Base-by-base conservation (phyloP, 2,797 vertebrate genomes). In the Enteromius mattozi region DNA sequence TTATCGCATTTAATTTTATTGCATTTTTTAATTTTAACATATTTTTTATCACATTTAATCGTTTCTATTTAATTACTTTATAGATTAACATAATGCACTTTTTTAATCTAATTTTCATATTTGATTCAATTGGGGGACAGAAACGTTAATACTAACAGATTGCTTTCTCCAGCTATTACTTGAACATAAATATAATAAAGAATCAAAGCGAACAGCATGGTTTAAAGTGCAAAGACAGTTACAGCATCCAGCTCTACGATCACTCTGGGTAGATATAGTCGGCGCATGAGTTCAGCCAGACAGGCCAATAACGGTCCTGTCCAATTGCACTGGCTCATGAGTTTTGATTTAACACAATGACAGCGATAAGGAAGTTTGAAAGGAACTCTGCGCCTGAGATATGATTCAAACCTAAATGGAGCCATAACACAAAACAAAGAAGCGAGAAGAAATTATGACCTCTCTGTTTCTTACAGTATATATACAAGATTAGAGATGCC, bases 291-390 rank as follows among this genome's bases (percentile, higher is more conserved):
- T 47, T 19, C 24, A 78, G 12, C 8, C 76, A 45, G 76, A 69
- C 78, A 65, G 17, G 17, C 24, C 40, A 65, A 47, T 49, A 66
- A 66, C 17, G 1, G 49, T 49, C 78, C 61, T 66, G 78, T 68
- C 17, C 45, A 33, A n/a, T 10, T 33, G n/a, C 47, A 61, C 37
- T 12, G 54, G 24, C 54, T 61, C 54, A 56, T 51, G 45, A 37
- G 33, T 80, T 80, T 65, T 63, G 65, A 80, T 80, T 69, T 24
- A 80, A 80, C 33, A 70, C 78, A 70, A 80, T 80, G 65, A 37
- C 30, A 37, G 35, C 2, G 63, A 80, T 33, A 80, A 68, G 47
- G 65, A 80, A 80, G 78, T 69, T 66, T 68, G 27, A 68, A 66
- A 63, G 51, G 4, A 69, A 24, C 45, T 69, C 78, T 54, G 45